Evolutionary conservation across 2,113 vertebrate genomes (phyloP), one percentile per base, ranked within the genome.

Genomic region (Salminus brasiliensis): DNA sequence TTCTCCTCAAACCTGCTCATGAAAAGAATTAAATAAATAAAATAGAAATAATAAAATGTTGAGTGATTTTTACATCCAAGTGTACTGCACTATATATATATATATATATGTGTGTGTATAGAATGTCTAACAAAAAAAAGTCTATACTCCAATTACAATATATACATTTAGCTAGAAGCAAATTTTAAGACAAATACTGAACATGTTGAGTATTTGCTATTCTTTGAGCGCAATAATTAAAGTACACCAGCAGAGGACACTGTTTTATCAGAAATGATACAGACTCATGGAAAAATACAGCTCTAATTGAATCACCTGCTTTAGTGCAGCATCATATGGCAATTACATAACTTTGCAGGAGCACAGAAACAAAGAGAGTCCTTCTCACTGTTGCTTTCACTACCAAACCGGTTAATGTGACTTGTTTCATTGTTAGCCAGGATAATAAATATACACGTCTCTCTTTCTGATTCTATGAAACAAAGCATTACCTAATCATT

Each of bases 1-100:
- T 97, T 98, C 86, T 99, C 98, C 92, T 99, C 97, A 91, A 99
- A 99, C 86, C 97, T 99, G 85, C n/a, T 30, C 49, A 76, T 49
- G 29, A 82, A 78, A n/a, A 4, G 2, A 5, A 21, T 3, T 15
- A 6, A 21, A 1, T 15, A 21, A 5, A 16, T 13, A 45, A 45
- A 15, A n/a, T n/a, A n/a, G n/a, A n/a, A n/a, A n/a, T n/a, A n/a
- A n/a, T n/a, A n/a, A n/a, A n/a, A n/a, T n/a, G n/a, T n/a, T n/a
- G n/a, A n/a, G n/a, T n/a, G n/a, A n/a, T n/a, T n/a, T n/a, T n/a
- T n/a, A n/a, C n/a, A n/a, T n/a, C n/a, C n/a, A n/a, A 45, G 9
- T 45, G 1, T 15, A 45, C 5, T 21, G 21, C 21, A 21, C 12
- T 11, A 3, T 49, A 18, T 49, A 49, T n/a, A n/a, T n/a, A n/a